These are phyloP conservation scores for Limnephilus marmoratus DNA, from an alignment of 2,888 invertebrate genomes.

Conservation along the genomic window DNA sequence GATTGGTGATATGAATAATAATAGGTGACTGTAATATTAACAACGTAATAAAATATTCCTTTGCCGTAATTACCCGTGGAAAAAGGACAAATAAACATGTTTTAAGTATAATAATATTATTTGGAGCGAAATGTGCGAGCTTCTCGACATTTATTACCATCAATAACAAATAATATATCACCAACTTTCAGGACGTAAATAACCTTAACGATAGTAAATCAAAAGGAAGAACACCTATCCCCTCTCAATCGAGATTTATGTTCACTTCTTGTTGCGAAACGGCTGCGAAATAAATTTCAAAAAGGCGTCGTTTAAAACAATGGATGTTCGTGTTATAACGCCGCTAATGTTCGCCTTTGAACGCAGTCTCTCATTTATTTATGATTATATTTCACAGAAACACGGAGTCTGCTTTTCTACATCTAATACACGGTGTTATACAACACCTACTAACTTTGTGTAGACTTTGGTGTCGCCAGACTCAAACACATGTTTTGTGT, in stretches of 20 bases:
- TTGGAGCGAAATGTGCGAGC: too few relatives aligned
- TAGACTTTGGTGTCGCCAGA: conserved; percentile 41
- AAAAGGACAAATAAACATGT: too few relatives aligned
- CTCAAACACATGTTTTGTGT: conserved; percentile 61
- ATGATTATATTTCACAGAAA: conserved; percentile 56
- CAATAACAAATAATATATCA: conserved; percentile 15
- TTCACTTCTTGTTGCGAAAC: conserved; percentile 39
- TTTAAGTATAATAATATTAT: too few relatives aligned
- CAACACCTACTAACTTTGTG: background rate
- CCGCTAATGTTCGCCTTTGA: conserved; percentile 49
- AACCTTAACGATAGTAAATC: conserved; percentile 44
- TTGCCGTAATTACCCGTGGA: too few relatives aligned
- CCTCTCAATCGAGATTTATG: conserved; percentile 55
- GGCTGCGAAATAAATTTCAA: conserved; percentile 47
- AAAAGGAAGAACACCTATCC: conserved; percentile 53
- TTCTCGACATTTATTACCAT: background rate
- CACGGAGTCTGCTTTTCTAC: conserved; percentile 5
- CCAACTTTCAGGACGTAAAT: conserved; percentile 30
- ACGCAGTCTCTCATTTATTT: conserved; percentile 51
- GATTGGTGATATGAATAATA: background rate
- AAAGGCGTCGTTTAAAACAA: conserved; percentile 54
- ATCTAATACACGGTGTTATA: conserved; percentile 12
- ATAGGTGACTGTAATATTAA: too few relatives aligned
- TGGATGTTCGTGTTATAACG: conserved; percentile 56
- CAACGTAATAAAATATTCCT: too few relatives aligned